Conservation (phyloP, 2,888 invertebrate species). For the Drosophila meridiana region DNA sequence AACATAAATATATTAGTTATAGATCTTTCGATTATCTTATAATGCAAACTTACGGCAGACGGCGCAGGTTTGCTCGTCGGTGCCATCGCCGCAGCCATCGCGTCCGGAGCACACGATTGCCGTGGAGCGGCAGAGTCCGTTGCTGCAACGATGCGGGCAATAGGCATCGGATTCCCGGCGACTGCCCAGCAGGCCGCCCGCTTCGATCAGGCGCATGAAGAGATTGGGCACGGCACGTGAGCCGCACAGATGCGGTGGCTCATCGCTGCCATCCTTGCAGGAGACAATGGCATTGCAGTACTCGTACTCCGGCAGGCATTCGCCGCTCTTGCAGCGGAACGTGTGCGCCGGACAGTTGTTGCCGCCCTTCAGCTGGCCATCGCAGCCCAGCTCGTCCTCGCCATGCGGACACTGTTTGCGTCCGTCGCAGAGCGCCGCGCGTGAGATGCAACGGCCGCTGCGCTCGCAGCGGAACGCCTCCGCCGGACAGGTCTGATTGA, state of each 20-base stretch:
- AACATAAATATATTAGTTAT: too few species aligned
- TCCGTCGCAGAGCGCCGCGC: slow-evolving; percentile 93
- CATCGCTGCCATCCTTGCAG: slow-evolving; percentile 95
- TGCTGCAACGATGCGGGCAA: slow-evolving; percentile 94
- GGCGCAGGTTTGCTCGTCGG: slow-evolving; percentile 93
- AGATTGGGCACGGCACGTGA: slow-evolving; percentile 85
- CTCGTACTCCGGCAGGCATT: slow-evolving; percentile 95
- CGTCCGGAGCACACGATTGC: slow-evolving; percentile 95
- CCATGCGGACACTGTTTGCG: slow-evolving; percentile 91
- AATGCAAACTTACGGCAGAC: slow-evolving; percentile 92
- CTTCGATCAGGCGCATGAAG: slow-evolving; percentile 82
- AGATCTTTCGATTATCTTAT: fast-evolving
- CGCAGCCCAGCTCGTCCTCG: slow-evolving; percentile 90
- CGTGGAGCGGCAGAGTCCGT: slow-evolving; percentile 94
- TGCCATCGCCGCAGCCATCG: slow-evolving; percentile 96
- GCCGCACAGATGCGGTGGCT: slow-evolving; percentile 91
- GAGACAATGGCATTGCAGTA: slow-evolving; percentile 96
- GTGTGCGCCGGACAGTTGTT: slow-evolving; percentile 90
- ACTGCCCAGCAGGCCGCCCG: slow-evolving; percentile 75
- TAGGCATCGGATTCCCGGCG: slow-evolving; percentile 76
- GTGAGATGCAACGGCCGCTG: slow-evolving; percentile 90
- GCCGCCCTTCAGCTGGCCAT: slow-evolving; percentile 86
- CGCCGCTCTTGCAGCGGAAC: slow-evolving; percentile 93
- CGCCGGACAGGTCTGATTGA: slow-evolving; percentile 87
- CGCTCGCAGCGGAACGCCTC: slow-evolving; percentile 90